Evolutionary conservation across 2,113 vertebrate genomes (phyloP), one percentile per base, ranked within the genome.

Genomic region (Cricetomys ansorgei): DNA sequence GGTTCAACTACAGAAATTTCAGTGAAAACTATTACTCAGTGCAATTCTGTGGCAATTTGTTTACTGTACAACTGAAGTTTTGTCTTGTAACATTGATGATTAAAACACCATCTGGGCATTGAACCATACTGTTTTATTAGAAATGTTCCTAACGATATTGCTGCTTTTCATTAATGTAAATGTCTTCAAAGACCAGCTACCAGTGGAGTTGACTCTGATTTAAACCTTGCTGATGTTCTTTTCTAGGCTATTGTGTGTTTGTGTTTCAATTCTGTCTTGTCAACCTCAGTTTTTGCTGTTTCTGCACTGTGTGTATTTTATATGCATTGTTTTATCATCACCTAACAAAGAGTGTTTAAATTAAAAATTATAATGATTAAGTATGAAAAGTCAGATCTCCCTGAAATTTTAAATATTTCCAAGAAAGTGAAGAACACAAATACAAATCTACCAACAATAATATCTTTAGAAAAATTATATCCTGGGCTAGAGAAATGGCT

Each of bases 61-160:
- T 96, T 95, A 70, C 67, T 76, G 2, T 67, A 79, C 53, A 81
- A 79, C 17, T 72, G 16, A 27, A 87, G 37, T 48, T 93, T 85
- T 67, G 5, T 90, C 90, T 76, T 81, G 45, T 84, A 87, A 92
- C 45, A 91, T 9, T 87, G 27, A 90, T 57, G 19, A 96, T 62
- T 19, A 81, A 94, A 89, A 84, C 21, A 88, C 2, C 12, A 89
- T 77, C 8, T 16, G 17, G 3, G 23, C 12, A 45, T 6, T 72
- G 31, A 53, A 45, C 37, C 34, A 67, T 70, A 53, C 10, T 67
- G 17, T 73, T 95, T 91, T 34, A 59, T 94, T 89, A 67, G 83
- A 89, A 93, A 81, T n/a, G 1, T 94, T 84, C 88, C 48, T 67
- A 95, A 62, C 3, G 34, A 45, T 57, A 85, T 62, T 84, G 12